Evolutionary conservation across 2,888 invertebrate species (phyloP).

Genomic region (Oconnorella tubifera): DNA sequence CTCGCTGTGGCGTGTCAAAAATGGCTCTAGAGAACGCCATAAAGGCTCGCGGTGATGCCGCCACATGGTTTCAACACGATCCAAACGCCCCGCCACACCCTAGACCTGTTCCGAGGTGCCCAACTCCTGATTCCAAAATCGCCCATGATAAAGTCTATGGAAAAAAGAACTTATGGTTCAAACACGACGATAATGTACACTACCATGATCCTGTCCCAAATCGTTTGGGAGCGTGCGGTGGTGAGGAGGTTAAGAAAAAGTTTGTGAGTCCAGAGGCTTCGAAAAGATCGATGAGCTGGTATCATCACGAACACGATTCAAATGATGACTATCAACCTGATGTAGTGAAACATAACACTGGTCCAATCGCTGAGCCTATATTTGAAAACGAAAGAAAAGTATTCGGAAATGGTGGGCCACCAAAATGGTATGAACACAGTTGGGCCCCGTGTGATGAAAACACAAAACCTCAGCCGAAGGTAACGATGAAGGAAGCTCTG

Average conservation of each 20-base stretch:
- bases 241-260: slow-evolving; percentile 24
- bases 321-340: slow-evolving; percentile 1
- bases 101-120: slow-evolving; percentile 14
- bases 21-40: slow-evolving; percentile 16
- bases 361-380: slow-evolving; percentile 13
- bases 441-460: background rate
- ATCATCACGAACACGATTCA: slow-evolving; percentile 30
- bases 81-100: slow-evolving; percentile 17
- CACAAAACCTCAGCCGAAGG: slow-evolving; percentile 16
- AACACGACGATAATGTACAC: slow-evolving; percentile 32
- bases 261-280: slow-evolving; percentile 10
- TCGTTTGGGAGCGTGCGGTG: slow-evolving; percentile 1
- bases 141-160: slow-evolving; percentile 28
- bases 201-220: slow-evolving; percentile 25
- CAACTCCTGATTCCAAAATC: slow-evolving; percentile 22
- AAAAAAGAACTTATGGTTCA: slow-evolving; percentile 34
- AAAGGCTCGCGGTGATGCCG: slow-evolving; percentile 25
- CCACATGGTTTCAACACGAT: slow-evolving; percentile 29
- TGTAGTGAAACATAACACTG: slow-evolving; percentile 12
- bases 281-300: slow-evolving; percentile 32
- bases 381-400: slow-evolving; percentile 18
- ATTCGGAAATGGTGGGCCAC: slow-evolving; percentile 14
- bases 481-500: slow-evolving; percentile 25
- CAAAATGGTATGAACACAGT: slow-evolving; percentile 19
- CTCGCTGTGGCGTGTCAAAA: background rate